Percentiles rank a stretch among this genome's conserved stretches.
These are phyloP conservation scores for Ifrita kowaldi DNA, from an alignment of 2,113 vertebrate species.

Conservation along the genomic window DNA sequence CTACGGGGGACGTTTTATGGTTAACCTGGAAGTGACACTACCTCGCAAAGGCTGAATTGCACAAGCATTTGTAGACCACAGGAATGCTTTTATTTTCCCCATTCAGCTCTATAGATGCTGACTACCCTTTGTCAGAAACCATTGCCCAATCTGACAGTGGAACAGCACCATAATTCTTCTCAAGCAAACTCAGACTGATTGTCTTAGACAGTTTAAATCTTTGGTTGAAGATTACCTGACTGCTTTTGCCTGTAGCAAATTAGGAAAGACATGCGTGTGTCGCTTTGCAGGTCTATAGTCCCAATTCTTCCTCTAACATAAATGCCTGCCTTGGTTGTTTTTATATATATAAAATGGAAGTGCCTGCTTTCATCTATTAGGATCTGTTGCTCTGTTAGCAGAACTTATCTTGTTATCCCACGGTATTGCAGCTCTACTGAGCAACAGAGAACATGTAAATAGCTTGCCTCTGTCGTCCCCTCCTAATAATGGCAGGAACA, in stretches of 20 bases:
- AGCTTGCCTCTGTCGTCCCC: neutral
- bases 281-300: neutral
- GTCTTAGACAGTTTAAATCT: neutral
- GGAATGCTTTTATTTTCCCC: neutral
- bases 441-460: neutral
- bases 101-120: neutral
- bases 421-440: neutral
- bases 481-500: neutral
- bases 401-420: neutral
- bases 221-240: neutral
- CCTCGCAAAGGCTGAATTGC: neutral
- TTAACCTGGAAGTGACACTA: neutral
- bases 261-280: neutral
- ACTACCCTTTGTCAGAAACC: neutral
- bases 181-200: neutral
- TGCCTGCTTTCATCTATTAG: neutral
- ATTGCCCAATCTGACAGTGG: neutral
- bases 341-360: neutral
- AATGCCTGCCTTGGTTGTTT: neutral
- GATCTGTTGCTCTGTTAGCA: neutral
- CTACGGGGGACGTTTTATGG: neutral
- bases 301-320: neutral
- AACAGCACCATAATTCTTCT: neutral
- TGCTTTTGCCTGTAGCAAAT: slow-evolving; percentile 16
- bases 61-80: neutral